phyloP scores from a whole-genome alignment of 2,888 invertebrate genomes.

The Drosophila falleni region DNA sequence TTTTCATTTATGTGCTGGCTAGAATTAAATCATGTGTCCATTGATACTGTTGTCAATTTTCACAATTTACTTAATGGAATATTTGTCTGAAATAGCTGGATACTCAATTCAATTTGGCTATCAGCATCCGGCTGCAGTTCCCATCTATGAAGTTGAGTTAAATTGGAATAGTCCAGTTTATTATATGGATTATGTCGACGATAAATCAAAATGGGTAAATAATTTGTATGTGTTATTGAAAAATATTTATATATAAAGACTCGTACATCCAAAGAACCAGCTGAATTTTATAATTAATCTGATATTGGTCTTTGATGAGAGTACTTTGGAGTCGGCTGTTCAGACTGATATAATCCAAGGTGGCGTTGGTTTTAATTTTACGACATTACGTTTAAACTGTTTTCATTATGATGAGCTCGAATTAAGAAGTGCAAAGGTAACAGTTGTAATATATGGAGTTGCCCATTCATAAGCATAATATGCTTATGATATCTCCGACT shows the following conservation, averaged over 20 bases:
- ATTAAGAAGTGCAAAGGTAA: constrained; percentile 15
- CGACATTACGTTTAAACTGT: constrained; percentile 33
- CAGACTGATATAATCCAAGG: constrained; percentile 40
- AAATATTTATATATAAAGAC: neutral
- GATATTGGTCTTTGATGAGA: constrained; percentile 61
- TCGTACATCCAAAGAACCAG: constrained; percentile 8
- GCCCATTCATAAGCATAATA: neutral
- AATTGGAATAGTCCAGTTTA: neutral
- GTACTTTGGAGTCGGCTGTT: constrained; percentile 13
- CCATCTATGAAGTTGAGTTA: constrained; percentile 54
- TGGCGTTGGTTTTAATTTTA: constrained; percentile 58
- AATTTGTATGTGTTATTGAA: neutral
- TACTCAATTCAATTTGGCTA: constrained; percentile 55
- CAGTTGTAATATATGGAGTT: constrained; percentile 54
- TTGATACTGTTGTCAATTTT: constrained; percentile 23
- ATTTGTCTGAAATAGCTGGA: constrained; percentile 10
- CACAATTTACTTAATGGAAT: constrained; percentile 10
- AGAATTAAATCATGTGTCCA: constrained; percentile 26
- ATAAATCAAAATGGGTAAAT: constrained; percentile 34
- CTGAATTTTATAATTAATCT: constrained; percentile 44
- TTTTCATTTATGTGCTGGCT: neutral
- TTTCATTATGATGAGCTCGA: neutral
- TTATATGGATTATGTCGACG: constrained; percentile 26
- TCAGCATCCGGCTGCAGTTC: constrained; percentile 44
- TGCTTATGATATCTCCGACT: too few relatives aligned